phyloP scores from a whole-genome alignment of 2,797 vertebrate genomes.

The Nyctalus aviator region DNA sequence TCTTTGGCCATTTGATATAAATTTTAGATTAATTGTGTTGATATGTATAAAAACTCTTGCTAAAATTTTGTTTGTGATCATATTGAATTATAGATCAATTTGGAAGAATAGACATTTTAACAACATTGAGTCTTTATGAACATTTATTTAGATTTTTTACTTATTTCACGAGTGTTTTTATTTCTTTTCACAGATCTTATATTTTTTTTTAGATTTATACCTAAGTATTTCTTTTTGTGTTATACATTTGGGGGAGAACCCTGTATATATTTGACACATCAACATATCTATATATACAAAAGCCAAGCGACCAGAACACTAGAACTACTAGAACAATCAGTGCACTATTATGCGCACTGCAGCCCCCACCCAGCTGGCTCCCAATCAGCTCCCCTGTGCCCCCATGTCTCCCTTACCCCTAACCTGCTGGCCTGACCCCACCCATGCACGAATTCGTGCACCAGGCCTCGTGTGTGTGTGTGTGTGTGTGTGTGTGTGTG shows the following conservation, averaged over 20 bases:
- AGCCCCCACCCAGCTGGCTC: too few species aligned
- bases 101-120: not conserved
- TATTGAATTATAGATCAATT: not conserved
- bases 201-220: not conserved
- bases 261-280: not conserved
- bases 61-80: not conserved
- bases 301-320: too few species aligned
- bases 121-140: not conserved
- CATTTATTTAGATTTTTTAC: conserved; percentile 36
- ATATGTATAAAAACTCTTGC: not conserved
- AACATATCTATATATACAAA: not conserved
- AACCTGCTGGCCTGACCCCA: too few species aligned
- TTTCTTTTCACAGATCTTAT: not conserved
- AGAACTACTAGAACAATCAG: too few species aligned
- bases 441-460: too few species aligned
- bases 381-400: too few species aligned
- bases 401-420: too few species aligned
- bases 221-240: not conserved
- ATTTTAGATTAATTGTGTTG: not conserved
- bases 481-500: too few species aligned
- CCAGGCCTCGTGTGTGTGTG: too few species aligned
- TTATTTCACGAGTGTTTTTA: not conserved
- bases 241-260: too few species aligned
- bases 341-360: too few species aligned
- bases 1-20: not conserved